These are phyloP conservation scores for Urocyon cinereoargenteus DNA, from an alignment of 2,797 vertebrate genomes.

Conservation along the genomic window DNA sequence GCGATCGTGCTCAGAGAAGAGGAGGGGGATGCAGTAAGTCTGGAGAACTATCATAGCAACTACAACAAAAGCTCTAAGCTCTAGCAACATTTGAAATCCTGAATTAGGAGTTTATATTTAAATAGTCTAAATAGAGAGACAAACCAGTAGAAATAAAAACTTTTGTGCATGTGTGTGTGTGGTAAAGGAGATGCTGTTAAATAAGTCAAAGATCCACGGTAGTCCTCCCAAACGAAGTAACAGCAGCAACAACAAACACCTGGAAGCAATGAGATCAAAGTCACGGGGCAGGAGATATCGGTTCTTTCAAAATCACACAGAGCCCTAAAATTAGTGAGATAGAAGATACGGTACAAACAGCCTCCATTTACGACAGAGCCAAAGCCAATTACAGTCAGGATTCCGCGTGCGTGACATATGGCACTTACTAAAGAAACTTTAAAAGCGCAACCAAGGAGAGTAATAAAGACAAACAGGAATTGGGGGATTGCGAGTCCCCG, in stretches of 20 bases:
- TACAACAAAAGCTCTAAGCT: background rate
- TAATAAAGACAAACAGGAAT: background rate
- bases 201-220: background rate
- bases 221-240: background rate
- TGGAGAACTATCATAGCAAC: background rate
- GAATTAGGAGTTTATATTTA: background rate
- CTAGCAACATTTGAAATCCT: background rate
- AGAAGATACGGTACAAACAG: background rate
- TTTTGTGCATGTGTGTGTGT: too few species aligned
- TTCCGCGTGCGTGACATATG: background rate
- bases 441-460: background rate
- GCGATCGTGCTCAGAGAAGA: background rate
- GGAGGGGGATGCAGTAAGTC: background rate
- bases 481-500: background rate
- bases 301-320: background rate
- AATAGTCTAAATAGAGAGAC: background rate
- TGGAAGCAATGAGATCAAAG: constrained; percentile 21
- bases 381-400: background rate
- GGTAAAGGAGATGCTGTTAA: background rate
- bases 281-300: background rate
- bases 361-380: background rate
- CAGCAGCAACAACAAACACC: background rate
- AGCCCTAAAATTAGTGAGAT: background rate
- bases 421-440: constrained; percentile 53
- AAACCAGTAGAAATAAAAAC: background rate